Evolutionary conservation across 1,140 invertebrate species (phyloP).

Genomic region (Drosophila kohkoa): DNA sequence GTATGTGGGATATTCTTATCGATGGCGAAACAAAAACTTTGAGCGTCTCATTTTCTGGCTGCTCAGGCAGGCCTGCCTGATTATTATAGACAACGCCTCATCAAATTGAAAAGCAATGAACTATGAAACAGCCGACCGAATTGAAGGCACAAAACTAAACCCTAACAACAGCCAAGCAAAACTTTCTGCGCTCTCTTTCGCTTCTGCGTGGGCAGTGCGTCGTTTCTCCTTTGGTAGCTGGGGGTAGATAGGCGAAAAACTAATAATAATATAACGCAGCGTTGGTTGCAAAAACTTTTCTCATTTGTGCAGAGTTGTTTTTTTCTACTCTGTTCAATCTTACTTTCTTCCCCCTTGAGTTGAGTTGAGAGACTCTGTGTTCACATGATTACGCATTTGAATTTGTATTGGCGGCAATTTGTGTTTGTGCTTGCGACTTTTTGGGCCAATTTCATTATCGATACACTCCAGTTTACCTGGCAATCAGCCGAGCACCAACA

Average conservation of each 20-base stretch:
- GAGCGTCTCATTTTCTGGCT: conserved; percentile 65
- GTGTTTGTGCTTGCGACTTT: conserved; percentile 4
- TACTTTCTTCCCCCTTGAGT: conserved; percentile 7
- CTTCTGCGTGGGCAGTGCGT: conserved; percentile 16
- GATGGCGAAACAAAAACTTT: conserved; percentile 52
- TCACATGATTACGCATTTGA: conserved; percentile 80
- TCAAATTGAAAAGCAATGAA: conserved; percentile 85
- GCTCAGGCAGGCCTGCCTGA: conserved; percentile 61
- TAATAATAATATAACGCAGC: conserved; percentile 79
- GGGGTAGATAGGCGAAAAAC: conserved; percentile 59
- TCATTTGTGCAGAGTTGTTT: conserved; percentile 66
- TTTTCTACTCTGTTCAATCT: conserved; percentile 1
- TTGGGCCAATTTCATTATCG: conserved; percentile 52
- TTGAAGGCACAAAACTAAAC: conserved; percentile 33
- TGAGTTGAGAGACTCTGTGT: conserved; percentile 14
- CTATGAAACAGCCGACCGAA: conserved; percentile 73
- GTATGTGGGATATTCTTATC: conserved; percentile 39
- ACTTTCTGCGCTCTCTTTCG: conserved; percentile 32
- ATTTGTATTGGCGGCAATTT: conserved; percentile 71
- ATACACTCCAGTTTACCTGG: conserved; percentile 32
- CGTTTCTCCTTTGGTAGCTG: neutral
- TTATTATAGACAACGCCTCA: conserved; percentile 83
- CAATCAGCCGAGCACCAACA: conserved; percentile 1
- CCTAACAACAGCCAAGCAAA: conserved; percentile 41
- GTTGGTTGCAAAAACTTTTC: conserved; percentile 75